These are phyloP conservation scores for Helobdella robusta DNA, from an alignment of 2,888 invertebrate species.

Conservation along the genomic window DNA sequence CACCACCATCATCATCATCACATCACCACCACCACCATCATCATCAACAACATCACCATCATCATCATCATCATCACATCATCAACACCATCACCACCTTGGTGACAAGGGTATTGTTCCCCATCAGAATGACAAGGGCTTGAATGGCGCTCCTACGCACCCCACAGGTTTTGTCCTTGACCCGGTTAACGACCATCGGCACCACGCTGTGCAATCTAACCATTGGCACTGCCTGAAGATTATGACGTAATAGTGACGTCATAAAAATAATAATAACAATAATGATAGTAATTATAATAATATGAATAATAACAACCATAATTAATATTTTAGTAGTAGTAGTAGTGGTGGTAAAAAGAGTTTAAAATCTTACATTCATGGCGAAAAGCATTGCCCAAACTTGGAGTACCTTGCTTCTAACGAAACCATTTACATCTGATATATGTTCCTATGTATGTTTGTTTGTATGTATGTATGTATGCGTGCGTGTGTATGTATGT, in stretches of 20 bases:
- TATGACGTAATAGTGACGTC: not conserved
- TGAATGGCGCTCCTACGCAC: conserved; percentile 77
- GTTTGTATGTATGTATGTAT: no score
- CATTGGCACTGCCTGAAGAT: conserved; percentile 57
- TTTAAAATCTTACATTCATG: conserved; percentile 40
- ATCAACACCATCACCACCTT: no score
- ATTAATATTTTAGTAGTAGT: not conserved
- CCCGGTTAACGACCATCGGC: conserved; percentile 58
- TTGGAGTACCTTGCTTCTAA: conserved; percentile 71
- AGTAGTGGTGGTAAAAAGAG: not conserved
- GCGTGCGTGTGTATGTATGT: no score
- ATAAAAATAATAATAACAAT: not conserved
- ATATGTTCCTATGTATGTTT: conserved; percentile 72
- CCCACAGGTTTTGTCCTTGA: conserved; percentile 71
- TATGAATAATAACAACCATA: not conserved
- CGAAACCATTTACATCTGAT: conserved; percentile 72
- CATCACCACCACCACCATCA: not conserved
- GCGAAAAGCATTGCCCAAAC: conserved; percentile 71
- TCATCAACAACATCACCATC: not conserved
- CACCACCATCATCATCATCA: not conserved
- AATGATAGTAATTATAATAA: not conserved
- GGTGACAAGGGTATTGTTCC: no score
- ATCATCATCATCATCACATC: conserved; percentile 56
- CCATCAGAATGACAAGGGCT: conserved; percentile 64
- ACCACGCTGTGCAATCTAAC: conserved; percentile 62